These are phyloP conservation scores for Enteromius unitaeniatus DNA, from an alignment of 2,797 vertebrate genomes.

Conservation along the genomic window DNA sequence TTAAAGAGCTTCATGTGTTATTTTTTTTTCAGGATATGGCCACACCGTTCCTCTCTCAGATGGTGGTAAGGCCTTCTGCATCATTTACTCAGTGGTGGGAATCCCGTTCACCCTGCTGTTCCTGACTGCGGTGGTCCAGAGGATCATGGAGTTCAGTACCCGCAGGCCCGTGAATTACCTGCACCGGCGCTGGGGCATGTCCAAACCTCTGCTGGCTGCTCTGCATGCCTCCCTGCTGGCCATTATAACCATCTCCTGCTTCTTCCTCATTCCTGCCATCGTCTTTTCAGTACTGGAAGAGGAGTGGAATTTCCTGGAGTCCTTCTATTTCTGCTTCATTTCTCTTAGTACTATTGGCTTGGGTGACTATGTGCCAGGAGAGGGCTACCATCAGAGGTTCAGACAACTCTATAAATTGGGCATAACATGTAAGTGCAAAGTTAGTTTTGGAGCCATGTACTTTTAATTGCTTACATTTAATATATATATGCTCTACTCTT, in stretches of 20 bases:
- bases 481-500: no score
- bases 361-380: slow-evolving; percentile 95
- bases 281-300: slow-evolving; percentile 86
- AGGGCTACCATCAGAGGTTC: slow-evolving; percentile 85
- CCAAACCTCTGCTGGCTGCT: slow-evolving; percentile 80
- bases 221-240: slow-evolving; percentile 83
- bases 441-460: no score
- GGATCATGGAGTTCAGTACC: slow-evolving; percentile 83
- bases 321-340: slow-evolving; percentile 98
- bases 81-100: slow-evolving; percentile 90
- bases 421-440: slow-evolving; percentile 87
- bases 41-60: slow-evolving; percentile 95
- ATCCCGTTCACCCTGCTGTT: slow-evolving; percentile 95
- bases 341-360: slow-evolving; percentile 98
- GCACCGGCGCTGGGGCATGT: slow-evolving; percentile 87
- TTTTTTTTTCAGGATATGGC: slow-evolving; percentile 86
- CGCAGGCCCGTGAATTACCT: slow-evolving; percentile 85
- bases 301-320: slow-evolving; percentile 95
- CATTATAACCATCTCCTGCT: slow-evolving; percentile 72
- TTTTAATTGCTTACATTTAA: background rate
- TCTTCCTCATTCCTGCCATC: slow-evolving; percentile 91
- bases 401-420: slow-evolving; percentile 90
- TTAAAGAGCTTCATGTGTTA: background rate
- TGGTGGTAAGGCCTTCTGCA: slow-evolving; percentile 94
- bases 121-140: slow-evolving; percentile 89